Base-by-base conservation (phyloP, 2,797 vertebrate species). In the Iguana delicatissima region DNA sequence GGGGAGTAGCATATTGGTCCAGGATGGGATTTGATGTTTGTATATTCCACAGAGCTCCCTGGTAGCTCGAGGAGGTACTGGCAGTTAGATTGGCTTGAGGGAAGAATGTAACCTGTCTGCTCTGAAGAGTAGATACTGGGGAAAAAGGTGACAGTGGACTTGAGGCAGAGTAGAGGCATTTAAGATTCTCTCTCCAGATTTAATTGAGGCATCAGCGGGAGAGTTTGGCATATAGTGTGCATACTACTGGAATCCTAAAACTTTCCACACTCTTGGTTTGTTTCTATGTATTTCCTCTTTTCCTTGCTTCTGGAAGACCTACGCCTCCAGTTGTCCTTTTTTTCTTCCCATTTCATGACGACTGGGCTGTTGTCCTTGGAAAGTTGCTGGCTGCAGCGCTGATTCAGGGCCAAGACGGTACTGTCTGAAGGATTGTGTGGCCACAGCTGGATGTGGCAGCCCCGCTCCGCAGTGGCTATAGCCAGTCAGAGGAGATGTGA, bases 171-270 rank as follows among this genome's bases (percentile, higher is more conserved):
- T 46, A 83, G 22, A 57, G 67, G n/a, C 50, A 88, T 0, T 62
- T 67, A 46, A 89, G 73, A 76, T 24, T 62, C 18, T 13, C 13
- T 29, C 26, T 32, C 67, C 14, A 20, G 64, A n/a, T 18, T 72
- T 59, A 42, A 26, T 69, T 26, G 90, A 38, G 79, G 85, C 76
- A 67, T 13, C 24, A 1, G 35, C 81, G 77, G 83, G 18, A 85
- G 87, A 88, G 3, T 16, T 89, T 76, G 38, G 67, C 87, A 6
- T 85, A 83, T 0, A 0, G 79, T 5, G 85, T 90, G 77, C 57
- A 2, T 6, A 86, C 87, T 93, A 74, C 89, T 92, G 80, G 87
- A 1, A 3, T 69, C 86, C 90, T 64, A 79, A 79, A 85, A 62
- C 59, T 62, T 1, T 35, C 24, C 10, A 0, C 5, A 16, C 14